Percentiles rank a stretch among this genome's conserved stretches.
Evolutionary conservation across 1,140 invertebrate genomes (phyloP).

Genomic region (Ctenoplectra terminalis): DNA sequence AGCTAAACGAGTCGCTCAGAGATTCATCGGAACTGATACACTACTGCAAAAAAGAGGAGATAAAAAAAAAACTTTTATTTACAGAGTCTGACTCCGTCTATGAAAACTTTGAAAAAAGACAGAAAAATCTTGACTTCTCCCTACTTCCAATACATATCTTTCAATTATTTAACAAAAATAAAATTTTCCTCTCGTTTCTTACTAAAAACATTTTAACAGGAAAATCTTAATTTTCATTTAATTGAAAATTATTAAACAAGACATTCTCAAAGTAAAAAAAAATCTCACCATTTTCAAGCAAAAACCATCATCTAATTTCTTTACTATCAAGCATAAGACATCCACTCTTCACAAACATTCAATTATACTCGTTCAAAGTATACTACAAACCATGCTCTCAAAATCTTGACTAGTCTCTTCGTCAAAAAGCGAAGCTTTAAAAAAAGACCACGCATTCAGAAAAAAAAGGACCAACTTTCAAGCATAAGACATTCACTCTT

Average conservation of each 20-base stretch:
- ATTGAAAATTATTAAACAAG: neutral
- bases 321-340: neutral
- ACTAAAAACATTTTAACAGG: neutral
- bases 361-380: neutral
- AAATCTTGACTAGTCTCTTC: neutral
- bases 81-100: neutral
- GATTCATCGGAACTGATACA: neutral
- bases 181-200: too few species aligned
- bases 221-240: neutral
- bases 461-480: constrained; percentile 1
- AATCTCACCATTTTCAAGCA: neutral
- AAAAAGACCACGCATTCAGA: neutral
- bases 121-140: neutral
- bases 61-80: too few species aligned
- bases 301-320: neutral
- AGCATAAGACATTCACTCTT: neutral
- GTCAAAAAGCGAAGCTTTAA: neutral
- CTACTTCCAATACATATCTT: too few species aligned
- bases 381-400: neutral
- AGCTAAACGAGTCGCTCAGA: too few species aligned
- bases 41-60: too few species aligned
- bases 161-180: neutral
- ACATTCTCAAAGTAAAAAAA: neutral
- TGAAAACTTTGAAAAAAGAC: neutral
- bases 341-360: neutral